Conservation (phyloP, 2,888 invertebrate species). For the Hydrotaea cyrtoneurina region DNA sequence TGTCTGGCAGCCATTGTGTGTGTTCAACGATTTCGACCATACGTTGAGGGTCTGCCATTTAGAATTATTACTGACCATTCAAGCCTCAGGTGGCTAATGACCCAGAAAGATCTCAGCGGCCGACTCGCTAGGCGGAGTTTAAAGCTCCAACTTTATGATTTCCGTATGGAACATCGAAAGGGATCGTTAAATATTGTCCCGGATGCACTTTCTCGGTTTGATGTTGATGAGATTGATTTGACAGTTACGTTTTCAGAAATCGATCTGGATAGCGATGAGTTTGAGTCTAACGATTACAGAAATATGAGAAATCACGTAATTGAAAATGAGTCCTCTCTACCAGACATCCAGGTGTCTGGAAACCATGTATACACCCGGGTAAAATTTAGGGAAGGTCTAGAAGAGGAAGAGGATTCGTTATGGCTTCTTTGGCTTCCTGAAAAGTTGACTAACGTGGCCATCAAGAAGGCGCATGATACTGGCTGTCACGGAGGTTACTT, state of each 20-base stretch:
- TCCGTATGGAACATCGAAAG: constrained; percentile 28
- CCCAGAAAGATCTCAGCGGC: constrained; percentile 32
- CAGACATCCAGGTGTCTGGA: not conserved
- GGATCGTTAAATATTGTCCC: no score
- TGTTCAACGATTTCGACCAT: constrained; percentile 35
- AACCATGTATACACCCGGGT: not conserved
- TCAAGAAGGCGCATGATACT: not conserved
- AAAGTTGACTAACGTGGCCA: not conserved
- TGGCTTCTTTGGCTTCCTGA: not conserved
- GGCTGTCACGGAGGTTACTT: constrained; percentile 35
- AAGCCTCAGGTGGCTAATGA: constrained; percentile 47
- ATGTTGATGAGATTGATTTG: no score
- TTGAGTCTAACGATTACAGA: no score
- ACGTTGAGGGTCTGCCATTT: constrained; percentile 36
- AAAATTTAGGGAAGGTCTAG: not conserved
- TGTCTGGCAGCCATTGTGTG: constrained; percentile 42
- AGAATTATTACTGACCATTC: constrained; percentile 38
- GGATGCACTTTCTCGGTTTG: no score
- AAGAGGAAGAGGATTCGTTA: not conserved
- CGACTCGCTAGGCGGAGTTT: no score
- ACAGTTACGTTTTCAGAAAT: no score
- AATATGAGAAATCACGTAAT: no score
- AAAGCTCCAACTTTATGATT: constrained; percentile 14
- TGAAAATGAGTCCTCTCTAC: not conserved
- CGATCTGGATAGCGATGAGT: no score